Evolutionary conservation across 2,113 vertebrate genomes (phyloP), one percentile per base, ranked within the genome.

Genomic region (Empidonax traillii): DNA sequence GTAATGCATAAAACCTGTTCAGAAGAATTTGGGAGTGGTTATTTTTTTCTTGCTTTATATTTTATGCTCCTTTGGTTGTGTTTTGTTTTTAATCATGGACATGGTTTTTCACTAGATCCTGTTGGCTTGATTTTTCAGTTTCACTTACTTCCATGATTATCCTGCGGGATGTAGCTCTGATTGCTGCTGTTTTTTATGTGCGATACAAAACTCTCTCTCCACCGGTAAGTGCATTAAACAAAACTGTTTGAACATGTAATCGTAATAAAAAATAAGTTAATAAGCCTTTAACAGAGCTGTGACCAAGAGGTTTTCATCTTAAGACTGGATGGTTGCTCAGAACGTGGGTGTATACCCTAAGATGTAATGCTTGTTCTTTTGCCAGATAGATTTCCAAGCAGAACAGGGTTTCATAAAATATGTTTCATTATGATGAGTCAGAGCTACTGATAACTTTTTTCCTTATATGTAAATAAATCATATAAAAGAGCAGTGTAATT

Each of bases 181-280:
- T 99, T 77, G 98, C 98, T 81, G 99, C 99, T 16, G 99, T 99
- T 85, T 99, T 99, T 97, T 99, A 99, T 92, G 99, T 99, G 92
- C 97, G 99, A 91, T 99, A 99, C 96, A 99, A 98, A 98, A 99
- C 99, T 17, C 99, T 99, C 25, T 98, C 99, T 95, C 98, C 99
- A 80, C 99, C 99, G 97, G 99, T 99, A 97, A 99, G 99, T 98
- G 75, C 65, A 3, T 47, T 84, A n/a, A 31, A 75, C 16, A 35
- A 41, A 53, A 44, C 12, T 37, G 15, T 39, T 33, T 49, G 21
- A 51, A 25, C 2, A 0, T 10, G 3, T 11, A 18, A 35, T n/a
- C 2, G 0, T 21, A 8, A 12, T 30, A n/a, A 21, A 39, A 53
- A 66, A 11, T 4, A 17, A n/a, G 21, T 3, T 2, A 31, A 14